Evolutionary conservation across 2,888 invertebrate genomes (phyloP).

Genomic region (Polydesmus complanatus): DNA sequence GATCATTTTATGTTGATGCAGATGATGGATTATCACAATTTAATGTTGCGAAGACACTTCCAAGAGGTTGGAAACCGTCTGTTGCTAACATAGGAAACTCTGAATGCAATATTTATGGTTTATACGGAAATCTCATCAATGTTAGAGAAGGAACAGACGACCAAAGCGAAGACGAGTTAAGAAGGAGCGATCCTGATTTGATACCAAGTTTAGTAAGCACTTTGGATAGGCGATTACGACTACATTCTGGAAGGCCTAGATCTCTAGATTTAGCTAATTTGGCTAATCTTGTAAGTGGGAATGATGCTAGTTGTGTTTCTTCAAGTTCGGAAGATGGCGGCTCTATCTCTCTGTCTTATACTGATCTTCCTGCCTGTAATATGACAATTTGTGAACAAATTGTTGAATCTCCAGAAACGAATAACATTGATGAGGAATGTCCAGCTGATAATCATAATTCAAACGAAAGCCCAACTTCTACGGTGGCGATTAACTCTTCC

Average conservation of each 20-base stretch:
- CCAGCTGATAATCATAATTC: too few relatives aligned
- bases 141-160: constrained; percentile 75
- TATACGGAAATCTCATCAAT: constrained; percentile 79
- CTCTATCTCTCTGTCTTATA: constrained; percentile 12
- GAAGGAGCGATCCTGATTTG: constrained; percentile 64
- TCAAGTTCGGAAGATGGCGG: constrained; percentile 16
- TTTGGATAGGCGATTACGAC: constrained; percentile 59
- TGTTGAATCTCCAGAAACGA: neutral
- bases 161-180: constrained; percentile 51
- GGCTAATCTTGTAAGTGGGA: constrained; percentile 43
- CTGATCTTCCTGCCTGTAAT: constrained; percentile 16
- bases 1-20: too few relatives aligned
- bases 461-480: neutral
- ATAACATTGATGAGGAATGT: neutral
- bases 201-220: constrained; percentile 49
- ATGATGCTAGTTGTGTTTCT: neutral
- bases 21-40: constrained; percentile 3
- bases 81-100: neutral
- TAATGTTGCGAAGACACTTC: constrained; percentile 13
- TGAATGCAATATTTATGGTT: constrained; percentile 70
- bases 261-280: constrained; percentile 72
- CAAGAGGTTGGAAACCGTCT: constrained; percentile 18
- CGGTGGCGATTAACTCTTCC: neutral
- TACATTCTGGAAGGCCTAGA: constrained; percentile 67
- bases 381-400: constrained; percentile 8